These are phyloP conservation scores for Parazoanthus darwini DNA, from an alignment of 92 coral and sea anemone species.

Conservation along the genomic window DNA sequence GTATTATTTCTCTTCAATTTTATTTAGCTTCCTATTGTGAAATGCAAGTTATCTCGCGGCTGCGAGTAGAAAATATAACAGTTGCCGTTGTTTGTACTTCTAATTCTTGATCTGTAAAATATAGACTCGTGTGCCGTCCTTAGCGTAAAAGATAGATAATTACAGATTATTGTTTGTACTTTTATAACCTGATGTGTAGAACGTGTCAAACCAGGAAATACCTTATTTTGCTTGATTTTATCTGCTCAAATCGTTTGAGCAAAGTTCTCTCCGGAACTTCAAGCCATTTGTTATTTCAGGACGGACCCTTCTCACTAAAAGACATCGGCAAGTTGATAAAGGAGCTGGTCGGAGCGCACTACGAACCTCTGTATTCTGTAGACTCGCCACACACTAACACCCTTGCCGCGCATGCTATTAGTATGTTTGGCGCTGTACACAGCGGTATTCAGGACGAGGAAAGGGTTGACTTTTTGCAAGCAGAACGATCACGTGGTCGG, in stretches of 20 bases:
- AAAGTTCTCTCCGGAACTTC: neutral
- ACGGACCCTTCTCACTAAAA: slow-evolving; percentile 50
- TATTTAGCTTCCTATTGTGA: too few species aligned
- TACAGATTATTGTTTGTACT: too few species aligned
- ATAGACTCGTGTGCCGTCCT: too few species aligned
- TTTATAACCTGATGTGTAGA: neutral
- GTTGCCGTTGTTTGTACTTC: neutral
- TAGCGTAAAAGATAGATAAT: too few species aligned
- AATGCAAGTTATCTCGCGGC: neutral
- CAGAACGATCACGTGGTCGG: slow-evolving; percentile 22
- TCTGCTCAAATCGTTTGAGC: neutral
- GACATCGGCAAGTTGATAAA: slow-evolving; percentile 57
- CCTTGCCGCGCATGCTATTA: slow-evolving; percentile 46
- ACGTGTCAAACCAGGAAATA: too few species aligned
- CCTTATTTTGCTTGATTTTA: neutral
- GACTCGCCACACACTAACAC: slow-evolving; percentile 49
- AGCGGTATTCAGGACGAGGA: neutral
- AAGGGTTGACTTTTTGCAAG: slow-evolving; percentile 9
- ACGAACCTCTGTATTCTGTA: slow-evolving; percentile 54
- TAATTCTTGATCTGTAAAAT: too few species aligned
- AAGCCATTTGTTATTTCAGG: slow-evolving; percentile 21
- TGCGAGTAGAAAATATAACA: neutral
- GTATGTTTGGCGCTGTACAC: slow-evolving; percentile 52
- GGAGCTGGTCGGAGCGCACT: slow-evolving; percentile 57
- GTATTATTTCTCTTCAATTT: too few species aligned